Conservation (phyloP, 2,797 vertebrate species). For the Erethizon dorsatum region DNA sequence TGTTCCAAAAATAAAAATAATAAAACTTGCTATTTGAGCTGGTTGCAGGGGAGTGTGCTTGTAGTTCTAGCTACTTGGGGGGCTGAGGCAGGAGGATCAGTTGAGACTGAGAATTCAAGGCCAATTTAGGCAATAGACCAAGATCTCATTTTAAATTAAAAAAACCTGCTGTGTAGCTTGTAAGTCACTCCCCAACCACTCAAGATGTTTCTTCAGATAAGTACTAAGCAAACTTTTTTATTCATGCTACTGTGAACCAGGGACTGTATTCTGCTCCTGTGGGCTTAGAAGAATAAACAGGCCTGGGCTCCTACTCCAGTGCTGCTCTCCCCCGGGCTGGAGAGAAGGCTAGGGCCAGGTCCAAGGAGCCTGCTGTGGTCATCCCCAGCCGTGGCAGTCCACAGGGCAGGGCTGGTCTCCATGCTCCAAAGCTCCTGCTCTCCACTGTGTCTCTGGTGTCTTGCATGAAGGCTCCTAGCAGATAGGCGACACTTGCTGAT, state of each 20-base stretch:
- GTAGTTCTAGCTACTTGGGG: neutral
- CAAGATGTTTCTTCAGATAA: neutral
- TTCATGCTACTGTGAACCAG: neutral
- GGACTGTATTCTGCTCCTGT: neutral
- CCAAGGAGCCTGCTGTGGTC: neutral
- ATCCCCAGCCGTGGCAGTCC: rapidly evolving
- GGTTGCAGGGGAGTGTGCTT: neutral
- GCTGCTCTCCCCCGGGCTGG: neutral
- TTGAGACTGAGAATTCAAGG: neutral
- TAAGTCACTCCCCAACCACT: neutral
- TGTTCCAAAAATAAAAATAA: too few relatives aligned
- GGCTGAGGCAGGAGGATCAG: neutral
- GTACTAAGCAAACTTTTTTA: neutral
- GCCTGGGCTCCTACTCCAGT: neutral
- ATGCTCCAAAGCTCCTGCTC: neutral
- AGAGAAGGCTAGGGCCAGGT: neutral
- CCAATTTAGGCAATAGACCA: too few relatives aligned
- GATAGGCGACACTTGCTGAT: rapidly evolving
- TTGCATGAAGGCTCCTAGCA: neutral
- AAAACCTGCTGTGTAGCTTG: neutral
- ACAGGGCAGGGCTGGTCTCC: rapidly evolving
- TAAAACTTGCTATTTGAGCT: neutral
- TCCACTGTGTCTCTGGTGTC: neutral
- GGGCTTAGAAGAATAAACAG: neutral
- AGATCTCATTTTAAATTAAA: neutral